phyloP scores from a whole-genome alignment of 2,797 vertebrate species.

The Sebastes goodei region DNA sequence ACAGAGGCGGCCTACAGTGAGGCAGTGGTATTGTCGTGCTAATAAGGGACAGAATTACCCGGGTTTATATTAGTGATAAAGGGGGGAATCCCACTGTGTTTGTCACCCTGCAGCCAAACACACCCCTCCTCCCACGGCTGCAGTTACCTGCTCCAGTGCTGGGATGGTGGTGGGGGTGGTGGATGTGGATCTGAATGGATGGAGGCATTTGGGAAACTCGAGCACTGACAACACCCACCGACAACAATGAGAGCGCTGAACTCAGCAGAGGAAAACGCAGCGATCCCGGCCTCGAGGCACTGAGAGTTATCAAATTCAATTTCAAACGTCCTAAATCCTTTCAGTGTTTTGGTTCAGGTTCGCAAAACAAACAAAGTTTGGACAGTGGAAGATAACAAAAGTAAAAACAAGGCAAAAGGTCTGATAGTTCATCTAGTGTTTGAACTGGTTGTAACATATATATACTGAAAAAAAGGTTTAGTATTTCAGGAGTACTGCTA shows the following conservation, averaged over 20 bases:
- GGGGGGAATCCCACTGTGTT: constrained; percentile 39
- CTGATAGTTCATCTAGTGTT: not conserved
- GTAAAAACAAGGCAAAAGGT: not conserved
- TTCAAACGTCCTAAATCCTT: not conserved
- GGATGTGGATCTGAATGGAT: constrained; percentile 6
- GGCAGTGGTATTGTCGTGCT: constrained; percentile 40
- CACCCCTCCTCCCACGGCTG: not conserved
- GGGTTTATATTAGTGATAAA: constrained; percentile 32
- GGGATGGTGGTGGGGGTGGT: not conserved
- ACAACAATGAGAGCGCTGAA: not conserved
- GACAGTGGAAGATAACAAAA: not conserved
- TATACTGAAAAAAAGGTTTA: not conserved
- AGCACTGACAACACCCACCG: constrained; percentile 2
- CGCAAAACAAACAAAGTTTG: not conserved
- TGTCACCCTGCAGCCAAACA: constrained; percentile 21
- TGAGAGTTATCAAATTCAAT: not conserved
- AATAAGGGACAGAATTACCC: constrained; percentile 39
- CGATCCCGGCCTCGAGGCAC: not conserved
- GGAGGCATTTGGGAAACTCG: constrained; percentile 31
- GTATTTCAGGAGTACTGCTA: too few species aligned
- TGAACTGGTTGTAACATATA: not conserved
- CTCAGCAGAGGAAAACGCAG: not conserved
- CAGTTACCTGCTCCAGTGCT: not conserved
- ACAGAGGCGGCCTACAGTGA: not conserved
- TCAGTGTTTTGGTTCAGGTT: not conserved